A percentile compares a stretch with the other conserved stretches of the same genome.
Conservation (phyloP, 2,113 vertebrate species). For the human (Homo sapiens) region DNA sequence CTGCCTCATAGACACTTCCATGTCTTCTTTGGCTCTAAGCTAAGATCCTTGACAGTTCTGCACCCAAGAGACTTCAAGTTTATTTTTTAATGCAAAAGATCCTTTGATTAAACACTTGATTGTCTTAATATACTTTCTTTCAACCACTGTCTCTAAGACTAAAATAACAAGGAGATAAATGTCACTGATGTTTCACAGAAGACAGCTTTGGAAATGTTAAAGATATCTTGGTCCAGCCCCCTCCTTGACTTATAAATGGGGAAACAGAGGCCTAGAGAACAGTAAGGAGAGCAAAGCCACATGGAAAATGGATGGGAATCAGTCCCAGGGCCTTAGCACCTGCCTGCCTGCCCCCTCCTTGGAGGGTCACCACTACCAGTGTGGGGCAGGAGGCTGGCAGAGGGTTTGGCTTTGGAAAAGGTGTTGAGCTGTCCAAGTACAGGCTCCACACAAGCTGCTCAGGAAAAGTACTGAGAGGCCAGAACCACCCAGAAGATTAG, state of each 20-base stretch:
- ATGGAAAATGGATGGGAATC: not conserved
- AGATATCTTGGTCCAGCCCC: not conserved
- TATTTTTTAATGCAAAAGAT: slow-evolving; percentile 47
- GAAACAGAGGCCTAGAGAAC: not conserved
- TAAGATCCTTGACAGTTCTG: slow-evolving; percentile 26
- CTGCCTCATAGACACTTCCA: not conserved
- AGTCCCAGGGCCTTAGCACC: not conserved
- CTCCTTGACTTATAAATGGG: not conserved
- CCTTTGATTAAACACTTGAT: slow-evolving; percentile 42
- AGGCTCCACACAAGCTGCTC: not conserved
- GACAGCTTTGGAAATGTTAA: slow-evolving; percentile 33
- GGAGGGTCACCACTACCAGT: not conserved
- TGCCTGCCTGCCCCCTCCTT: not conserved
- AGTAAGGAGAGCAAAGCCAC: not conserved
- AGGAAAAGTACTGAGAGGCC: slow-evolving; percentile 18
- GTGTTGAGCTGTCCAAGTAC: not conserved
- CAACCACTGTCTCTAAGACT: slow-evolving; percentile 26
- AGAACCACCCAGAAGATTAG: not conserved
- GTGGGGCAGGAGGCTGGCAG: not conserved
- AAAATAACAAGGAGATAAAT: slow-evolving; percentile 33
- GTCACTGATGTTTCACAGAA: slow-evolving; percentile 41
- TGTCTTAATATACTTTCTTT: slow-evolving; percentile 51
- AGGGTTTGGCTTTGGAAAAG: not conserved
- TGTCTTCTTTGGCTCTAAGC: not conserved
- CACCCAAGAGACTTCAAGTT: not conserved